Evolutionary conservation across 2,888 invertebrate genomes (phyloP), one percentile per base, ranked within the genome.

Genomic region (Dasysyrphus tricinctus): DNA sequence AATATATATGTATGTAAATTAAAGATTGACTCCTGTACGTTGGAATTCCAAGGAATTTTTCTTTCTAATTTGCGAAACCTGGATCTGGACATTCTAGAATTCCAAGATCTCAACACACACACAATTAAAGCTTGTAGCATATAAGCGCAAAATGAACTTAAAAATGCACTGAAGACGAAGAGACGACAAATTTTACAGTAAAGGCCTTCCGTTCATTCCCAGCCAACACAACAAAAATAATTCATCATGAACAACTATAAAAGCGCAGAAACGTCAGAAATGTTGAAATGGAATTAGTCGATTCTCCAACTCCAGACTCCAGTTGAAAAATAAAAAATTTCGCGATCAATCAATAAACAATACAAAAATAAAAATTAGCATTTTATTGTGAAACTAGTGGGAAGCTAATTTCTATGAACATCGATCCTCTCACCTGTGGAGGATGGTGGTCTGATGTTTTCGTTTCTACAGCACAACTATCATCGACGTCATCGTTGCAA

Each of bases 401-500:
- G 47, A 42, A 39, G 11, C 14, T 2, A 29, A 49, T 70, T 70
- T 34, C 16, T 72, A 24, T 19, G 16, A 72, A 39, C 12, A 39
- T 39, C 7, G 24, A 54, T 56, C 54, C 42, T 16, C 14, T 37
- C 69, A 77, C 49, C 77, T 56, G 67, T 65, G 47, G 44, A 16
- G 42, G 29, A 47, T 47, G 32, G 19, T 63, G 42, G 49, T 51
- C 72, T 57, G 65, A 82, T 77, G 77, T 67, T 82, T 70, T 67
- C 42, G 44, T 77, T 82, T 63, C 67, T 76, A 14, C 65, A 76
- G 56, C 56, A 57, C 57, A 65, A 65, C 59, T 51, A 69, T 73
- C 59, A 49, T 78, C 65, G 49, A 74, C 65, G 65, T 67, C 67
- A 80, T 67, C 54, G 51, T 73, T 72, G 72, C 65, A 67, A 80